phyloP scores from a whole-genome alignment of 2,113 vertebrate species.

The Lethenteron camtschaticum region DNA sequence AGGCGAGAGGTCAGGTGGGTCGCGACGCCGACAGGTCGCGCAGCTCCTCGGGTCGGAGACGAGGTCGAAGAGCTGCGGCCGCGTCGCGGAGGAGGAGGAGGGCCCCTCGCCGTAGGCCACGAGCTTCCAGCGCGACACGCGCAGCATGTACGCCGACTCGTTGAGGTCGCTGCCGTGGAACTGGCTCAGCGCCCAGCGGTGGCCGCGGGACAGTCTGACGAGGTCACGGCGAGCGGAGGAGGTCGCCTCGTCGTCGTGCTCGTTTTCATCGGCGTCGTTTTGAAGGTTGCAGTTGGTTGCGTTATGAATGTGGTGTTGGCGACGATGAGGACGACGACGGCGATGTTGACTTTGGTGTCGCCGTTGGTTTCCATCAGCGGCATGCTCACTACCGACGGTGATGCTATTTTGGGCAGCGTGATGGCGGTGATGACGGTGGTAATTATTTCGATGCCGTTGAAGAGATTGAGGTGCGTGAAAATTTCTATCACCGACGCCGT shows the following conservation, averaged over 20 bases:
- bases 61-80: slow-evolving; percentile 23
- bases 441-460: no score
- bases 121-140: slow-evolving; percentile 54
- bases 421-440: no score
- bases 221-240: slow-evolving; percentile 13
- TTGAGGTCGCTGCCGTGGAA: slow-evolving; percentile 83
- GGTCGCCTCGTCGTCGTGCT: slow-evolving; percentile 8
- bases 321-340: background rate
- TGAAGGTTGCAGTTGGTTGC: background rate
- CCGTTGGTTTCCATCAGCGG: no score
- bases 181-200: slow-evolving; percentile 56
- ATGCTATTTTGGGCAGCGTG: no score
- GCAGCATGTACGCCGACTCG: slow-evolving; percentile 73
- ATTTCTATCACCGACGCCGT: background rate
- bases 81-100: no score
- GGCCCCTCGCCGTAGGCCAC: slow-evolving; percentile 49
- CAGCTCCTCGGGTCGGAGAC: slow-evolving; percentile 50
- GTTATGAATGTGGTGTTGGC: background rate
- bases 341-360: background rate
- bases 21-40: slow-evolving; percentile 37
- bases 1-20: slow-evolving; percentile 26
- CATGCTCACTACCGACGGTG: no score
- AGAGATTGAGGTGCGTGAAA: background rate
- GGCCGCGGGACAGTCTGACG: no score
- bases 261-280: background rate